A percentile compares a stretch with the other conserved stretches of the same genome.
Conservation (phyloP, 2,888 invertebrate species). For the Catocala sponsa region DNA sequence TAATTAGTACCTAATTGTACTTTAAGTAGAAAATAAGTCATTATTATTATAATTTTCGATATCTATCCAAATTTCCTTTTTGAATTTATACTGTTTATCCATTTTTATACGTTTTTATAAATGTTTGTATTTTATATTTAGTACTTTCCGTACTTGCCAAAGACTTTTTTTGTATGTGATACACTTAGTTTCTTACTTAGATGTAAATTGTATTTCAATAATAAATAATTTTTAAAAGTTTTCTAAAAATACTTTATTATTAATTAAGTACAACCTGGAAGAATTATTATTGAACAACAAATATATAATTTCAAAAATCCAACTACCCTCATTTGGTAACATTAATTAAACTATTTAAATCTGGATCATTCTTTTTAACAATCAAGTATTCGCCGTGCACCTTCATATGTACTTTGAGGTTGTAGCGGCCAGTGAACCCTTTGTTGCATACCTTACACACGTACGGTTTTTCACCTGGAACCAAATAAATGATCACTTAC, state of each 20-base stretch:
- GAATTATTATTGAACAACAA: conserved; percentile 30
- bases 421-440: conserved; percentile 74
- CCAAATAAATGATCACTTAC: conserved; percentile 8
- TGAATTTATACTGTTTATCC: conserved; percentile 41
- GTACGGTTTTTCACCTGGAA: conserved; percentile 76
- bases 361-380: conserved; percentile 54
- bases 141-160: conserved; percentile 83
- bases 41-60: conserved; percentile 23
- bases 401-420: conserved; percentile 80
- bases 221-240: conserved; percentile 63
- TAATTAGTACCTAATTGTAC: conserved; percentile 51
- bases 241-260: conserved; percentile 47
- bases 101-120: conserved; percentile 61
- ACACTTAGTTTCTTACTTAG: conserved; percentile 82
- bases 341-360: conserved; percentile 24
- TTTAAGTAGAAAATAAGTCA: conserved; percentile 44
- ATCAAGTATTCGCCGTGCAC: conserved; percentile 77
- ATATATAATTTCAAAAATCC: conserved; percentile 28
- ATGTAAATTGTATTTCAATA: conserved; percentile 74
- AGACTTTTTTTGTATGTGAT: conserved; percentile 86
- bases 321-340: conserved; percentile 27
- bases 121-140: conserved; percentile 56
- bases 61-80: conserved; percentile 30
- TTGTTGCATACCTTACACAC: conserved; percentile 76
- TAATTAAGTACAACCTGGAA: conserved; percentile 23